Conservation (phyloP, 2,888 invertebrate genomes). For the Resseliella maxima region DNA sequence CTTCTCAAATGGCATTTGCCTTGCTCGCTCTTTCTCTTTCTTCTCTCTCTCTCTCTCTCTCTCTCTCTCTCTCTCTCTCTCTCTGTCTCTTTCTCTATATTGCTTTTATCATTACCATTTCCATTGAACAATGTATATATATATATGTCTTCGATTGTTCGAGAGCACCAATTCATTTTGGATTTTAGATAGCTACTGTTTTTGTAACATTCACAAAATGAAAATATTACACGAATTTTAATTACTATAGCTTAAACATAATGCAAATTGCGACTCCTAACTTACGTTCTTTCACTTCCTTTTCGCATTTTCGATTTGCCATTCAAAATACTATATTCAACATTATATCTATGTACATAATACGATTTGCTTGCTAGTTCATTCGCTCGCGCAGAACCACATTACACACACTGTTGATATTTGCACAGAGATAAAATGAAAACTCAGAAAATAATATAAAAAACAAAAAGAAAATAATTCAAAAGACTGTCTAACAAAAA, state of each 20-base stretch:
- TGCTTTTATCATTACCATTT: background rate
- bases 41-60: too few relatives aligned
- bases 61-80: too few relatives aligned
- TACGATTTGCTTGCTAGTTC: background rate
- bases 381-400: background rate
- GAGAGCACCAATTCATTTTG: conserved; percentile 4
- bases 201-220: background rate
- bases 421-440: conserved; percentile 13
- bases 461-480: background rate
- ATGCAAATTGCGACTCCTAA: conserved; percentile 24
- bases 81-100: background rate
- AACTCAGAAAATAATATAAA: background rate
- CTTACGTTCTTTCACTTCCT: conserved; percentile 49
- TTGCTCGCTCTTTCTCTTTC: too few relatives aligned
- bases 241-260: conserved; percentile 30
- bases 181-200: background rate
- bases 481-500: background rate
- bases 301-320: conserved; percentile 34
- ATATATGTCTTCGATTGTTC: background rate
- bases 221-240: conserved; percentile 54
- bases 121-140: background rate
- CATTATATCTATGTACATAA: background rate
- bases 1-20: too few relatives aligned
- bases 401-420: background rate
- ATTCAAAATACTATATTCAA: background rate